These are phyloP conservation scores for Melanocharis versteri DNA, from an alignment of 2,113 vertebrate species.

Conservation along the genomic window DNA sequence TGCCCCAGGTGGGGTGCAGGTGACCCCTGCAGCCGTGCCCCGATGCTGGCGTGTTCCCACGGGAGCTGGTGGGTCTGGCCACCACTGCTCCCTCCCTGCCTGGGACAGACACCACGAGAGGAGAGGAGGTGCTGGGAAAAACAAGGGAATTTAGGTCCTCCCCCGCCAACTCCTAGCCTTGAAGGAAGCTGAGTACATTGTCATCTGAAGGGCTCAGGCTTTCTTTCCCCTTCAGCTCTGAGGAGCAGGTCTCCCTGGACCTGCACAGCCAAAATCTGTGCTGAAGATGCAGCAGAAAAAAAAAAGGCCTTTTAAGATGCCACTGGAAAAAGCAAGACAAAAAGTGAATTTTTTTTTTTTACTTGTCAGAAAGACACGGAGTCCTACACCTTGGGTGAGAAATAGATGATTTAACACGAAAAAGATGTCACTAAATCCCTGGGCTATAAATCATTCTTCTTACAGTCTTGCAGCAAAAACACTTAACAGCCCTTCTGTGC, in stretches of 20 bases:
- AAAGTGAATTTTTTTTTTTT: background rate
- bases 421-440: conserved; percentile 19
- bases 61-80: background rate
- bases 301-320: background rate
- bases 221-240: background rate
- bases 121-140: background rate
- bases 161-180: background rate
- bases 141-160: background rate
- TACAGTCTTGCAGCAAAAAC: background rate
- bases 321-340: background rate
- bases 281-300: background rate
- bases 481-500: background rate
- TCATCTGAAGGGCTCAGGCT: background rate
- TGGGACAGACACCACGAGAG: background rate
- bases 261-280: background rate
- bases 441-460: conserved; percentile 22
- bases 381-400: background rate
- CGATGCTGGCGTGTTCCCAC: accelerated
- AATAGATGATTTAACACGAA: conserved; percentile 20
- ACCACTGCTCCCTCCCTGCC: background rate
- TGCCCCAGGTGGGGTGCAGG: background rate
- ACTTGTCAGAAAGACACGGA: background rate
- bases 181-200: background rate
- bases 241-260: background rate
- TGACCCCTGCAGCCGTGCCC: background rate